Conservation (phyloP, 2,797 vertebrate species). For the Poecilia gillii region DNA sequence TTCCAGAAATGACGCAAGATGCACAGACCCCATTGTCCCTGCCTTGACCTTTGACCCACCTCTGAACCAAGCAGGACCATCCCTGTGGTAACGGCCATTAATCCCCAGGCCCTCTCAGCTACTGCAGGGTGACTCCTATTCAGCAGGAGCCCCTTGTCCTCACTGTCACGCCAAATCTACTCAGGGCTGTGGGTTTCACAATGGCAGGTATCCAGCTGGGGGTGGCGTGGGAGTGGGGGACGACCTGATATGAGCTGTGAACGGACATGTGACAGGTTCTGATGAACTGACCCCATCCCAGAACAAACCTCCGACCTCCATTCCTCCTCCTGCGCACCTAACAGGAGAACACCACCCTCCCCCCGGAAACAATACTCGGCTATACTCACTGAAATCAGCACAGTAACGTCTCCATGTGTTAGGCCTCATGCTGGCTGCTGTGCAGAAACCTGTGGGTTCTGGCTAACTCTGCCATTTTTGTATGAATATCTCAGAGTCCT, state of each 20-base stretch:
- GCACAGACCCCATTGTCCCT: constrained; percentile 62
- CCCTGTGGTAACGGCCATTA: constrained; percentile 67
- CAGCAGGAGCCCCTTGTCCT: constrained; percentile 53
- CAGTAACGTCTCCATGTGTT: constrained; percentile 10
- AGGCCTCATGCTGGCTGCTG: constrained; percentile 7
- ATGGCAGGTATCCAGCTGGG: constrained; percentile 54
- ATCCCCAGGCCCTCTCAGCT: constrained; percentile 45
- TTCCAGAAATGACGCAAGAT: constrained; percentile 71
- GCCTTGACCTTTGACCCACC: constrained; percentile 72
- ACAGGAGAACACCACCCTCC: constrained; percentile 3
- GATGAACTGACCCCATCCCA: constrained; percentile 26
- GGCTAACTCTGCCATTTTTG: constrained; percentile 40
- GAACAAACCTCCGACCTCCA: constrained; percentile 46
- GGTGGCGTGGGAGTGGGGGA: constrained; percentile 14
- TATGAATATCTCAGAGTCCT: constrained; percentile 68
- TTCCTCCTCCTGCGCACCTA: constrained; percentile 6
- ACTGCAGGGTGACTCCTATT: constrained; percentile 61
- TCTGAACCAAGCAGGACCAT: constrained; percentile 68
- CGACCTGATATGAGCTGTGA: constrained; percentile 45
- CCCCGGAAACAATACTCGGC: constrained; percentile 13
- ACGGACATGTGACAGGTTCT: constrained; percentile 52
- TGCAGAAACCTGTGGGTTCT: constrained; percentile 34
- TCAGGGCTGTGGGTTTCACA: constrained; percentile 64
- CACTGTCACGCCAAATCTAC: constrained; percentile 57
- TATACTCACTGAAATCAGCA: constrained; percentile 6